Percentiles rank a stretch among this genome's conserved stretches.
Evolutionary conservation across 1,140 invertebrate genomes (phyloP).

Genomic region (Heliconius himera): DNA sequence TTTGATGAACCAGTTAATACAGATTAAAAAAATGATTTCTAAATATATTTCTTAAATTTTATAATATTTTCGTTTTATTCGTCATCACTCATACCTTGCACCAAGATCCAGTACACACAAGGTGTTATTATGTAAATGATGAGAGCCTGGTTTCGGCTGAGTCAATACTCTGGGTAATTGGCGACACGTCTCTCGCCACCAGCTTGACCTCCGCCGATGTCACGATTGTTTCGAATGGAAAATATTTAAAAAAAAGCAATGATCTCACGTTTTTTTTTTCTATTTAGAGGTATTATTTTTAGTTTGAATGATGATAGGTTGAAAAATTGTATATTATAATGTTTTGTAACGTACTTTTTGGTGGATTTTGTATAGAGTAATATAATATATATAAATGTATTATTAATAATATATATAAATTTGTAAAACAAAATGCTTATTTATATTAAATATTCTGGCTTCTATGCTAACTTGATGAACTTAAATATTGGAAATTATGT

Average conservation of each 20-base stretch:
- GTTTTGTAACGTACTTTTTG: background rate
- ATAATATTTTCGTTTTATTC: background rate
- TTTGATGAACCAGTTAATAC: too few relatives aligned
- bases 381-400: too few relatives aligned
- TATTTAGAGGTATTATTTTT: background rate
- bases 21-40: too few relatives aligned
- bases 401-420: too few relatives aligned
- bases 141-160: slow-evolving; percentile 73
- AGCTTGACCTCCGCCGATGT: slow-evolving; percentile 53
- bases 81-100: slow-evolving; percentile 39
- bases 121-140: slow-evolving; percentile 81
- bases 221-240: slow-evolving; percentile 25
- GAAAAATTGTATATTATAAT: background rate
- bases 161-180: slow-evolving; percentile 76
- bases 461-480: too few relatives aligned
- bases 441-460: too few relatives aligned
- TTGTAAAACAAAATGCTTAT: too few relatives aligned
- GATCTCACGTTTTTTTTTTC: background rate
- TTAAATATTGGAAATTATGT: too few relatives aligned
- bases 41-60: too few relatives aligned
- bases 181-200: slow-evolving; percentile 61
- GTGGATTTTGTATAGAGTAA: too few relatives aligned
- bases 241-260: background rate
- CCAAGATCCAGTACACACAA: slow-evolving; percentile 49
- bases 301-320: background rate